Evolutionary conservation across 2,113 vertebrate genomes (phyloP).

Genomic region (Protobothrops flavoviridis): DNA sequence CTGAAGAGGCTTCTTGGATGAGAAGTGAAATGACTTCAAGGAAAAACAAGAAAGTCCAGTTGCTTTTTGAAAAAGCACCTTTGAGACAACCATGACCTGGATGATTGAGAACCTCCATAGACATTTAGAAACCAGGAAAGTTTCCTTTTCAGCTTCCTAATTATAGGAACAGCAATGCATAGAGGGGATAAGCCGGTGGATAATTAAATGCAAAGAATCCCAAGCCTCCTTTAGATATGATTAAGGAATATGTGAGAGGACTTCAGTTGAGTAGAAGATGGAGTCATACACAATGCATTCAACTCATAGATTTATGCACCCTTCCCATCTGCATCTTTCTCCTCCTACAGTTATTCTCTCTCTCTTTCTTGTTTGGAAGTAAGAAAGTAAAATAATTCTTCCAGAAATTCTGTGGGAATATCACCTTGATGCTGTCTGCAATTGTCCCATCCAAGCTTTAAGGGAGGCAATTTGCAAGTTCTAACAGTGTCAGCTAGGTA

Average conservation of each 20-base stretch:
- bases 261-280: neutral
- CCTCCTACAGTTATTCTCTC: neutral
- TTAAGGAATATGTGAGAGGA: neutral
- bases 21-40: neutral
- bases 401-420: neutral
- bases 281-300: neutral
- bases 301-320: neutral
- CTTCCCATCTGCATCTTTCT: neutral
- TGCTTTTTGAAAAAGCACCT: neutral
- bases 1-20: neutral
- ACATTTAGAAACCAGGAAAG: neutral
- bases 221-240: neutral
- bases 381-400: neutral
- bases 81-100: neutral
- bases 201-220: neutral
- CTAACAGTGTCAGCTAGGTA: neutral
- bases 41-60: neutral
- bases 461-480: neutral
- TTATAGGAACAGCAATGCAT: neutral
- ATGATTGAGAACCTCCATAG: neutral
- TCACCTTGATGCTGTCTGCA: neutral
- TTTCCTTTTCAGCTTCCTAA: neutral
- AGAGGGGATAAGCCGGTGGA: neutral
- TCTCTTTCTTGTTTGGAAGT: neutral
- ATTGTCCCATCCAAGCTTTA: neutral